These are phyloP conservation scores for Pentamera pediparva DNA, from an alignment of 53 echinoderm and acorn worm genomes.

Conservation along the genomic window DNA sequence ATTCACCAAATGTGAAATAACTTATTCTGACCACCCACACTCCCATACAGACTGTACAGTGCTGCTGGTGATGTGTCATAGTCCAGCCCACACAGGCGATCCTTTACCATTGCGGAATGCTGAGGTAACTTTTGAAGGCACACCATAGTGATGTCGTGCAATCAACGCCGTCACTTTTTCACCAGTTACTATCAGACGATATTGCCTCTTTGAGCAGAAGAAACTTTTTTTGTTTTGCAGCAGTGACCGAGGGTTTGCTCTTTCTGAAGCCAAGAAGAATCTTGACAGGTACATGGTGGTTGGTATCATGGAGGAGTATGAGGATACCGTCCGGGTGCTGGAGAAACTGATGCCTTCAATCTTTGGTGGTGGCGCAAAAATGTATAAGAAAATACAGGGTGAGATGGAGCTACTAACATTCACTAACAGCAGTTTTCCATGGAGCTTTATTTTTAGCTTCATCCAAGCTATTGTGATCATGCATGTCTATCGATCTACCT, in stretches of 20 bases:
- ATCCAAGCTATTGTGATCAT: background rate
- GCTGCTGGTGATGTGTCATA: too few species aligned
- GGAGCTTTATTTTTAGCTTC: background rate
- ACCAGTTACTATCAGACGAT: background rate
- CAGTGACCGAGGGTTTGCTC: background rate
- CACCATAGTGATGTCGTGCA: background rate
- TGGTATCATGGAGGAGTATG: conserved; percentile 48
- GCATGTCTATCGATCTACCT: background rate
- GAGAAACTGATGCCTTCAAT: conserved; percentile 45
- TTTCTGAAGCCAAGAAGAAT: conserved; percentile 38
- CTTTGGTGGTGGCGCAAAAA: conserved; percentile 22
- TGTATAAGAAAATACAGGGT: conserved; percentile 36
- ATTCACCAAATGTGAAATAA: too few species aligned
- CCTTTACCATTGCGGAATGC: background rate
- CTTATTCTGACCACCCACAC: too few species aligned
- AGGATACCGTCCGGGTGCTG: conserved; percentile 41
- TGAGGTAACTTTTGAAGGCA: background rate
- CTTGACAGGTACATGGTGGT: conserved; percentile 46
- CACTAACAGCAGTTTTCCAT: background rate
- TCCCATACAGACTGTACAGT: too few species aligned
- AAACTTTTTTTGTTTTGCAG: background rate
- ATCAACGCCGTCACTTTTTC: too few species aligned
- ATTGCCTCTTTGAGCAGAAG: background rate
- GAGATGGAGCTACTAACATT: conserved; percentile 1
- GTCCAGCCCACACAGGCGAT: too few species aligned